A percentile compares a stretch with the other conserved stretches of the same genome.
phyloP scores from a whole-genome alignment of 1,140 invertebrate species.

The Nilaparvata lugens region DNA sequence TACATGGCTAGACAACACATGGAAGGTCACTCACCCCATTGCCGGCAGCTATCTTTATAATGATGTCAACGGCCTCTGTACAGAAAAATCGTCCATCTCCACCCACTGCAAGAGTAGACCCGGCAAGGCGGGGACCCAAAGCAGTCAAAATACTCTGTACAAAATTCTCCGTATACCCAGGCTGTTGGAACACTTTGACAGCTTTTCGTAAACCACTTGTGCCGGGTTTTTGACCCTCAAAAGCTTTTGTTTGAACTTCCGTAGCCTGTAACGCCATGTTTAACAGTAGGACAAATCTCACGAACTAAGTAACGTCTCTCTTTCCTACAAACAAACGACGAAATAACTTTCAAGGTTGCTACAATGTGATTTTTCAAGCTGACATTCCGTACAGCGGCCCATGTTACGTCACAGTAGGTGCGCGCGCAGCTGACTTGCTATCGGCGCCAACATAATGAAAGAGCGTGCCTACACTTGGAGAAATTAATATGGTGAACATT shows the following conservation, averaged over 20 bases:
- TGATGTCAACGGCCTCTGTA: slow-evolving; percentile 72
- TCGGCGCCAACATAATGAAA: background rate
- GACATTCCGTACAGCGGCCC: background rate
- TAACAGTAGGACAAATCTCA: background rate
- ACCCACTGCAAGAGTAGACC: slow-evolving; percentile 80
- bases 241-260: slow-evolving; percentile 51
- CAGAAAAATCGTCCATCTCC: slow-evolving; percentile 93
- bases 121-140: slow-evolving; percentile 56
- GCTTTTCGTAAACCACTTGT: slow-evolving; percentile 93
- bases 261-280: slow-evolving; percentile 14
- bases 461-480: no score
- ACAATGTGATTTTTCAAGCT: background rate
- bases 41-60: slow-evolving; percentile 80
- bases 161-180: slow-evolving; percentile 97
- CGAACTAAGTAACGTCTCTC: background rate
- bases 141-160: slow-evolving; percentile 84
- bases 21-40: slow-evolving; percentile 59
- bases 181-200: slow-evolving; percentile 79
- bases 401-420: background rate
- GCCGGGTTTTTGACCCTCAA: slow-evolving; percentile 92
- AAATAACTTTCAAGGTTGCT: slow-evolving; percentile 10
- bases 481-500: no score
- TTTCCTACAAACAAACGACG: background rate
- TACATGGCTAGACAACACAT: no score
- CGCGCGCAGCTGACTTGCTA: background rate